Evolutionary conservation across 2,113 vertebrate genomes (phyloP).

Genomic region (Argyrosomus japonicus): DNA sequence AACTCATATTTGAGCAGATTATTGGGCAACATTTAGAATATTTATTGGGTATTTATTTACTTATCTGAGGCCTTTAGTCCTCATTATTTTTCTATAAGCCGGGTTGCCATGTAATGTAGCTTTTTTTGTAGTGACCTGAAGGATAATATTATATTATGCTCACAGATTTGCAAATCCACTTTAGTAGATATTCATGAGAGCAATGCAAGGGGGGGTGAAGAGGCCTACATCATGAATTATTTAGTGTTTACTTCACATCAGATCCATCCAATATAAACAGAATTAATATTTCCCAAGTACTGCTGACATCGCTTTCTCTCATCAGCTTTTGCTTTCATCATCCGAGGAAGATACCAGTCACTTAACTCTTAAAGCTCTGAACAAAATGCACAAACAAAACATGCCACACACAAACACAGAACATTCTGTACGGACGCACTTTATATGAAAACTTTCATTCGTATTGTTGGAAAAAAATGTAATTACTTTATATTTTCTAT

Average conservation of each 20-base stretch:
- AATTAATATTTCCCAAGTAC: conserved; percentile 57
- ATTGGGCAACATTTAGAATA: neutral
- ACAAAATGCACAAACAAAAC: neutral
- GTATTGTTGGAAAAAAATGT: neutral
- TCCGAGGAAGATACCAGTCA: neutral
- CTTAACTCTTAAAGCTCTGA: conserved; percentile 5
- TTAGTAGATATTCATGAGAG: conserved; percentile 72
- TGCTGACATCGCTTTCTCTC: conserved; percentile 54
- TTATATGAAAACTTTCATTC: neutral
- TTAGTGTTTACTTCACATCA: conserved; percentile 81
- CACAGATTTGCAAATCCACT: conserved; percentile 42
- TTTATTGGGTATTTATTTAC: conserved; percentile 8
- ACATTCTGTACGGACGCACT: neutral
- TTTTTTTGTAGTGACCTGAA: neutral
- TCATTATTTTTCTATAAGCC: neutral
- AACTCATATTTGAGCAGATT: conserved; percentile 16
- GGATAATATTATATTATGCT: conserved; percentile 25
- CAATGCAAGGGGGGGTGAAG: neutral
- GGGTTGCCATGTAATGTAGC: neutral
- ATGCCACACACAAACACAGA: neutral
- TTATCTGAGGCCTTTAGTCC: neutral
- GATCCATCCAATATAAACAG: conserved; percentile 71
- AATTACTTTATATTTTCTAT: neutral
- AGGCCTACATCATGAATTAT: conserved; percentile 77
- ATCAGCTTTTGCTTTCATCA: conserved; percentile 58